Base-by-base conservation (phyloP, 2,797 vertebrate genomes). In the Lithobates sylvaticus region DNA sequence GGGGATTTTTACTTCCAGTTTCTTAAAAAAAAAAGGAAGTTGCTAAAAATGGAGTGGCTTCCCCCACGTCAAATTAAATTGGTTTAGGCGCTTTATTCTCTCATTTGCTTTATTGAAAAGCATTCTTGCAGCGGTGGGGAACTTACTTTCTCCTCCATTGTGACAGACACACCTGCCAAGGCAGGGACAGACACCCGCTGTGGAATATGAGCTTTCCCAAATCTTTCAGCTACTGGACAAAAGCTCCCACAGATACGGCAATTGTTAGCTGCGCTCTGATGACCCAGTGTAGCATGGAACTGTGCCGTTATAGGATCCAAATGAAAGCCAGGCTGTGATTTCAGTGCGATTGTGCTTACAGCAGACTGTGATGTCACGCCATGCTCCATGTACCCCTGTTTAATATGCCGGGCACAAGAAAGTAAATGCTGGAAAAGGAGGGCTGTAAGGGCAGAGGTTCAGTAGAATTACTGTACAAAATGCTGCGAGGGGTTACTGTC, bases 101-200 rank as follows among this genome's bases (percentile, higher is more conserved):
- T 85, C 73, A 75, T 83, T 86, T 78, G 21, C 77, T 61, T 32
- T 32, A 89, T 87, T 82, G 89, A 92, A 89, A 86, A 87, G 65
- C 89, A 69, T 81, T 88, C 89, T 88, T 84, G 64, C 44, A 54
- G 34, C 44, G 71, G 82, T 78, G 77, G 82, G 47, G 86, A 86
- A 88, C 86, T 0, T 12, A 88, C 86, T 3, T n/a, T 86, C 87
- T 89, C 76, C 85, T 23, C 84, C 84, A 81, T 89, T 89, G 90
- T 91, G 79, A 29, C 80, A 0, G 89, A 91, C 88, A 90, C 92
- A 92, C 92, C 91, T 92, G 92, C 92, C 89, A 92, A 80, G 90
- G 90, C 92, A 90, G 23, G 3, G 89, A 91, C 85, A 92, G 91
- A 91, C 83, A 67, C 90, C 88, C 10, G 87, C 81, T 44, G 86